phyloP scores from a whole-genome alignment of 2,888 invertebrate species.

The Pardosa pseudoannulata region DNA sequence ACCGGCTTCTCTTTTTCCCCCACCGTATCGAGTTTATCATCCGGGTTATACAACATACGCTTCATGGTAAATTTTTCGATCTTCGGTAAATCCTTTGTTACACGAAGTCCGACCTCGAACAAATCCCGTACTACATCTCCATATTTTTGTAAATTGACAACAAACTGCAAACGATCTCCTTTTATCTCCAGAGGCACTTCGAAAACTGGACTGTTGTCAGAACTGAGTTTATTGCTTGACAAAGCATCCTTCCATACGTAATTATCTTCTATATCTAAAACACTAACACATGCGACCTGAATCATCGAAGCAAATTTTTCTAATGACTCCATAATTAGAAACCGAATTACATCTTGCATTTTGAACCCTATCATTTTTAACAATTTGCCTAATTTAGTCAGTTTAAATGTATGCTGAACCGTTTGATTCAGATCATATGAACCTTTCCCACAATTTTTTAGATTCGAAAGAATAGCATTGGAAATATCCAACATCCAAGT shows the following conservation, averaged over 20 bases:
- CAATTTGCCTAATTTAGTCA: slow-evolving; percentile 55
- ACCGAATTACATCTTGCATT: slow-evolving; percentile 58
- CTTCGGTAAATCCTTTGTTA: slow-evolving; percentile 28
- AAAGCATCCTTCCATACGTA: slow-evolving; percentile 47
- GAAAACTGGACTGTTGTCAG: slow-evolving; percentile 36
- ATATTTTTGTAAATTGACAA: slow-evolving; percentile 30
- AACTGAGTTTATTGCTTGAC: neutral
- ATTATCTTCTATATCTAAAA: slow-evolving; percentile 27
- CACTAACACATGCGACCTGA: slow-evolving; percentile 22
- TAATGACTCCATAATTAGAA: slow-evolving; percentile 23
- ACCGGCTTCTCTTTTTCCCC: slow-evolving; percentile 32
- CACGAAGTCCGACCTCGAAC: slow-evolving; percentile 38
- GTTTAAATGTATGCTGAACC: slow-evolving; percentile 27
- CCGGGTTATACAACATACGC: slow-evolving; percentile 48
- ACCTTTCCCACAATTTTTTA: slow-evolving; percentile 10
- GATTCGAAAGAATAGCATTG: slow-evolving; percentile 6
- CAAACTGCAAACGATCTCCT: slow-evolving; percentile 37
- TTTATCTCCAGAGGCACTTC: slow-evolving; percentile 37
- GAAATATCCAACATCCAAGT: slow-evolving; percentile 22
- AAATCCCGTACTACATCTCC: slow-evolving; percentile 19
- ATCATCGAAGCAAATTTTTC: slow-evolving; percentile 21
- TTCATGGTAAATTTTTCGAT: slow-evolving; percentile 54
- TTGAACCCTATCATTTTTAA: slow-evolving; percentile 34
- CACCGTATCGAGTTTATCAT: slow-evolving; percentile 44
- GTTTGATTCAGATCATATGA: slow-evolving; percentile 50